Base-by-base conservation (phyloP, 2,797 vertebrate species). In the Thalassophryne amazonica region DNA sequence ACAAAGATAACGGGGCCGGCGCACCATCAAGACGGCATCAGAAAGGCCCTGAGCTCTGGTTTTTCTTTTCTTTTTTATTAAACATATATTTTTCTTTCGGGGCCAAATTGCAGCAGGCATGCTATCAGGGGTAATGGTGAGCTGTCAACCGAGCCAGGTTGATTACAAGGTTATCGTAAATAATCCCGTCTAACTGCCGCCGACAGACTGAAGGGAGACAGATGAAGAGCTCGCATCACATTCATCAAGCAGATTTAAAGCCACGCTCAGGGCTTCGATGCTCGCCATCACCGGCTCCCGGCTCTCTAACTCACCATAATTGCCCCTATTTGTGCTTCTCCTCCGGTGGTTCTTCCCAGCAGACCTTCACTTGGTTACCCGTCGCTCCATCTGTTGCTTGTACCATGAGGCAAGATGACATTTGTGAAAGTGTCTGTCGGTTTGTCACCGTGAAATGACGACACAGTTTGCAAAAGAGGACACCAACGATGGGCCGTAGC, bases 131-230 rank as follows among this genome's bases (percentile, higher is more conserved):
- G 87, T 92, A 93, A 92, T 92, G 85, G 84, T 82, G 80, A 89
- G 78, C 90, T 92, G 84, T 91, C 85, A 91, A 69, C 73, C 74
- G 47, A 60, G 80, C 76, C 88, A 86, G 81, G 79, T 88, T 94
- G 93, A 95, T 93, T 93, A 91, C 84, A 86, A 92, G 86, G 84
- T 88, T 88, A 86, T 65, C 61, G 90, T 93, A 93, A 94, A 93
- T 91, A 94, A 90, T 87, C 84, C 77, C 69, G 86, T 90, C 82
- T 87, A 87, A 90, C 54, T 60, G 59, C 31, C 24, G 77, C 71
- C 76, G 80, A 67, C 73, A 52, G 72, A 77, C 69, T 83, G 78
- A 55, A 57, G 35, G 35, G 32, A 53, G 32, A 4, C 15, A 32
- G 66, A 52, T 20, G 69, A 81, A 46, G 19, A 69, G 69, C 45